Conservation (phyloP, 2,797 vertebrate genomes). For the Ctenochaetus hawaiiensis region DNA sequence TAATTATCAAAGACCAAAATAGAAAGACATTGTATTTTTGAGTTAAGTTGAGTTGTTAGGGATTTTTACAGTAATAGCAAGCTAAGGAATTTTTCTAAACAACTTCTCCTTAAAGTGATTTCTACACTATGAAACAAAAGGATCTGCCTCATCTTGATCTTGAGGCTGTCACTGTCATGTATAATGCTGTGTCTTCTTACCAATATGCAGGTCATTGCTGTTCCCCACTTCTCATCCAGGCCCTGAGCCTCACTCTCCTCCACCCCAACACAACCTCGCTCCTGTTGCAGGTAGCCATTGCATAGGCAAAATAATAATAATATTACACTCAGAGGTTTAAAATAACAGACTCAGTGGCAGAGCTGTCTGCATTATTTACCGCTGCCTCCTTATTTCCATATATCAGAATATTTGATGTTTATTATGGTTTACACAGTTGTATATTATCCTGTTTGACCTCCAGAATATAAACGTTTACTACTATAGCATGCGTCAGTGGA, state of each 20-base stretch:
- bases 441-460: not conserved
- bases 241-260: slow-evolving; percentile 17
- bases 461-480: not conserved
- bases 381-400: not conserved
- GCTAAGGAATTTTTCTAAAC: slow-evolving; percentile 8
- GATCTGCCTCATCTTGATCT: not conserved
- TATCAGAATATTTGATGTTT: slow-evolving; percentile 6
- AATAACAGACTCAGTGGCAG: not conserved
- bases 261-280: slow-evolving; percentile 4
- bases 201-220: slow-evolving; percentile 18
- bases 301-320: not conserved
- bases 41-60: slow-evolving; percentile 16
- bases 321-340: slow-evolving; percentile 4
- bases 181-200: slow-evolving; percentile 9
- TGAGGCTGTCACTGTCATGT: not conserved
- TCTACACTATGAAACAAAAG: slow-evolving; percentile 37
- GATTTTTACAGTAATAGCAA: slow-evolving; percentile 1
- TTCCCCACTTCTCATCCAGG: slow-evolving; percentile 24
- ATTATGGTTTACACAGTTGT: not conserved
- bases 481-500: not conserved
- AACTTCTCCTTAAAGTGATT: slow-evolving; percentile 30
- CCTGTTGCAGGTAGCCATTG: not conserved
- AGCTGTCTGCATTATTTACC: slow-evolving; percentile 2
- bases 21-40: slow-evolving; percentile 12
- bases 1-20: slow-evolving; percentile 9